Base-by-base conservation (phyloP, 2,888 invertebrate genomes). In the Xestia ashworthii region DNA sequence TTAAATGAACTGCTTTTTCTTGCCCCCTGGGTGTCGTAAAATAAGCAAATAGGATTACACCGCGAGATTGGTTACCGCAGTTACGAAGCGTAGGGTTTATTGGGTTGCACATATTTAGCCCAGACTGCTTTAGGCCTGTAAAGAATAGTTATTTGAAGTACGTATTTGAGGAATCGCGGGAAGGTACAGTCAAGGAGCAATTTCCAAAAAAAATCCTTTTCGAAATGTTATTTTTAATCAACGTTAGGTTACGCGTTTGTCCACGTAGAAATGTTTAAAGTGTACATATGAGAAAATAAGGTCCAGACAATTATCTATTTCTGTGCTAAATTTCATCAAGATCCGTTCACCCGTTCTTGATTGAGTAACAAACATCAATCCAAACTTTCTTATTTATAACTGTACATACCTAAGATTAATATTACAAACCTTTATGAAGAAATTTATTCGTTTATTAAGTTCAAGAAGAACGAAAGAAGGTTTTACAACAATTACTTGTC, bases 31-130 rank as follows among this genome's bases (percentile, higher is more conserved):
- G 75, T 81, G 81, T 58, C 68, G 75, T 79, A 74, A 80, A 80
- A 68, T 68, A 68, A 74, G 41, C 74, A 74, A 80, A 81, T 68
- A 81, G 81, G 75, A 68, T 80, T 80, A 78, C 38, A 50, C 38
- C 55, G 25, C 12, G 32, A 58, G 79, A 75, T 74, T 81, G 81
- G 81, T 73, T 80, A 78, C 46, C 22, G 44, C 9, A 25, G 66
- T 38, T 66, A 25, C 38, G 50, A n/a, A 72, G 44, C 25, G 12
- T 14, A 50, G 6, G 22, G 50, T 66, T 44, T 72, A 48, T 65
- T 50, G 72, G 79, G 55, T 44, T 79, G 41, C 32, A 25, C 16
- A 66, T 22, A 55, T 78, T 71, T 58, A 44, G 44, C 9, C n/a
- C 32, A 72, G 50, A 72, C 50, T 79, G 65, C 32, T 64, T 64